Base-by-base conservation (phyloP, 1,140 invertebrate genomes). In the Pseudomyrmex pallidus region DNA sequence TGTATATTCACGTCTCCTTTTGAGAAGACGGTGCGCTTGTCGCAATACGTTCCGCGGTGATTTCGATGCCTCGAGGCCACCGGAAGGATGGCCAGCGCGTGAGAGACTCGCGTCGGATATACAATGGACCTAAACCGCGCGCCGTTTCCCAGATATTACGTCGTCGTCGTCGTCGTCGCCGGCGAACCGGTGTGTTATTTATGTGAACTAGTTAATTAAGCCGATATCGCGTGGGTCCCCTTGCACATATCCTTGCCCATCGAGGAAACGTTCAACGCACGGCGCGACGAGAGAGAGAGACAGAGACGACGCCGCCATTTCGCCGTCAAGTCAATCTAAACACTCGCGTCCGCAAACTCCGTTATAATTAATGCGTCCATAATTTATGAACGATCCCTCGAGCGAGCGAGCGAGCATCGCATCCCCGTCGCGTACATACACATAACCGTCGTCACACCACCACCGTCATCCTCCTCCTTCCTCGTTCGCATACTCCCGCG, bases 301-400 rank as follows among this genome's bases (percentile, higher is more conserved):
- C 4, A 22, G 59, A 61, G 35, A 25, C 9, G 12, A 13, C 20
- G 13, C 17, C 50, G 54, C 73, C 73, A 62, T 85, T 82, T 83
- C 62, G 62, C 22, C 48, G 72, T 83, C 66, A 74, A 83, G 82
- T 87, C 83, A 88, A 90, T 88, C 80, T 87, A 85, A 90, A 90
- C 88, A 87, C 61, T 70, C 50, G 66, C 46, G 57, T 44, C 80
- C 80, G 68, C 74, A 78, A 89, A 85, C 88, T 90, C 72, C 66
- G 82, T 90, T 91, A 90, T 90, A 89, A 90, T 91, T 91, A 91
- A 89, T 78, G 82, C 64, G 78, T 73, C 74, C 84, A 87, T 91
- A 88, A 91, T 90, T 91, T 92, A 91, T 89, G 89, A 86, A 90
- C 89, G 83, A 89, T 84, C 85, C 83, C 85, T 59, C 17, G 59